Evolutionary conservation across 2,797 vertebrate species (phyloP), one percentile per base, ranked within the genome.

Genomic region (Carcharodon carcharias): DNA sequence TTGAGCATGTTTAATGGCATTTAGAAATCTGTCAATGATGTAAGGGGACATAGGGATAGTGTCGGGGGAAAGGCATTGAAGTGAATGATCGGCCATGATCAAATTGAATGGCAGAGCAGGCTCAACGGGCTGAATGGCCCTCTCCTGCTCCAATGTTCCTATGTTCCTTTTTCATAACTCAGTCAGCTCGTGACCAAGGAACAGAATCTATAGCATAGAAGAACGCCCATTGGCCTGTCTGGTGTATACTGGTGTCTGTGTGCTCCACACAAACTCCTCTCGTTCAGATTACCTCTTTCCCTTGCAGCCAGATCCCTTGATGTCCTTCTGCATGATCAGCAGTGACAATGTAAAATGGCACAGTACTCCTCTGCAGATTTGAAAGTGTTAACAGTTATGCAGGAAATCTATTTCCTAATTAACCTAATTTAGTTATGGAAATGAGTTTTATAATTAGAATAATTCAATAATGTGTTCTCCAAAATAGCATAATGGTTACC

Each of bases 361-460:
- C 6, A 12, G 3, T n/a, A n/a, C 73, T 77, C 35, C 73, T 3
- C 9, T n/a, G 11, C 73, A 85, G 45, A 45, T 50, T 26, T 45
- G 40, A 50, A 50, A 9, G 40, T 85, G 82, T 26, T 85, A 50
- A 85, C 80, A 45, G n/a, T 6, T 50, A 50, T 1, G 45, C 18
- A 50, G 82, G 45, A 50, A 85, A 85, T 85, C 82, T 50, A 50
- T 85, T 23, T 85, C 45, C 40, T 21, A 50, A 50, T 85, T 85
- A 85, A 26, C 82, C 82, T 85, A 85, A 50, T 85, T 85, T 50
- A 50, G 82, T 85, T 85, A 85, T 50, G 82, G 82, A 50, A 85
- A 85, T 85, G 40, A 85, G 82, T 85, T 85, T 85, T 85, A 85
- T 85, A 85, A 85, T 85, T 85, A 85, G 82, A 85, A 85, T 85